Conservation (phyloP, 2,888 invertebrate species). For the Bimastos eiseni region DNA sequence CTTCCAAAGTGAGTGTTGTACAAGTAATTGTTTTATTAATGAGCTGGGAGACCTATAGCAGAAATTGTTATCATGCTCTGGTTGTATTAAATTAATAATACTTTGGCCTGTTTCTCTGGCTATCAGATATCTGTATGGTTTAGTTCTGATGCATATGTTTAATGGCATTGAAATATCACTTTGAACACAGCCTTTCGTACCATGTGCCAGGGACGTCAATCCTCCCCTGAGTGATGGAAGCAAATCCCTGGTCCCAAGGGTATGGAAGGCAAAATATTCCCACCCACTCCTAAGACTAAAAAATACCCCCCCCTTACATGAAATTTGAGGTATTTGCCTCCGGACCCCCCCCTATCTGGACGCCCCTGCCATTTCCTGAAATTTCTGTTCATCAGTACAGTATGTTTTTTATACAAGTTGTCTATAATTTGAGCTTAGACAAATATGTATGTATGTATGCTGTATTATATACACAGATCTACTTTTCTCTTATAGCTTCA, state of each 20-base stretch:
- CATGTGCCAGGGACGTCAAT: too few relatives aligned
- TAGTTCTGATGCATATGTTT: background rate
- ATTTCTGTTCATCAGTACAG: background rate
- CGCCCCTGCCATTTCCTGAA: background rate
- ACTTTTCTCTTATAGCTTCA: background rate
- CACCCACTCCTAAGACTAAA: too few relatives aligned
- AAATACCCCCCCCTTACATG: too few relatives aligned
- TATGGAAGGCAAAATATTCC: too few relatives aligned
- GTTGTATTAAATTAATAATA: too few relatives aligned
- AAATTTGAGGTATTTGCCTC: too few relatives aligned
- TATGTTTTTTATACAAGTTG: background rate
- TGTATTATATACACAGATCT: background rate
- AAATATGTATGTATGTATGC: background rate
- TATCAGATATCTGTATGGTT: background rate
- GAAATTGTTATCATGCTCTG: background rate
- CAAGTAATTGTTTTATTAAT: background rate
- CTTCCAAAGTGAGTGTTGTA: too few relatives aligned
- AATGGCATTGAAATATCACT: background rate
- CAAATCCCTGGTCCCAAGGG: too few relatives aligned
- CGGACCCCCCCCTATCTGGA: too few relatives aligned
- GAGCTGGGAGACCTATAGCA: background rate
- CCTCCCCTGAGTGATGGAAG: too few relatives aligned
- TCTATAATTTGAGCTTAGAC: background rate
- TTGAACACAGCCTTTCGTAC: background rate
- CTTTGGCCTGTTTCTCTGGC: background rate